phyloP scores from a whole-genome alignment of 1,140 invertebrate genomes.

The Neelides sp. region DNA sequence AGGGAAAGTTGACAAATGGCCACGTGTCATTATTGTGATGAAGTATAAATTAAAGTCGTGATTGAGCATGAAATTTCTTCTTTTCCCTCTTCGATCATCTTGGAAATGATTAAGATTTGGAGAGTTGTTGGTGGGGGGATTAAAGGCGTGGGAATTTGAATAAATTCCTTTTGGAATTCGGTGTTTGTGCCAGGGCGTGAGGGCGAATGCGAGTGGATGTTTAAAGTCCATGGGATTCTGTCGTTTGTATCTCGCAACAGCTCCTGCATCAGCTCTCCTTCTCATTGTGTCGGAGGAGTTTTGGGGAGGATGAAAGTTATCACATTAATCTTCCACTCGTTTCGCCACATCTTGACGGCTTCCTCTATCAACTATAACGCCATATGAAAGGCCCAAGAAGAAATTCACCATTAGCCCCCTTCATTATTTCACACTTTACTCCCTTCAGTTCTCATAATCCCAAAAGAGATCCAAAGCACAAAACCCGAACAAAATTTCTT shows the following conservation, averaged over 20 bases:
- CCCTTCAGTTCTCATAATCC: too few species aligned
- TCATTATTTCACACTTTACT: slow-evolving; percentile 24
- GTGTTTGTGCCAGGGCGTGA: too few species aligned
- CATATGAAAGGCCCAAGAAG: slow-evolving; percentile 20
- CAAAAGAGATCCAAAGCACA: too few species aligned
- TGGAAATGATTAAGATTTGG: background rate
- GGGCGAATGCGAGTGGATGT: too few species aligned
- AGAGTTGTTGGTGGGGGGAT: too few species aligned
- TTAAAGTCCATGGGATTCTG: too few species aligned
- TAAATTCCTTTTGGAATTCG: too few species aligned
- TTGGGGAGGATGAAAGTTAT: slow-evolving; percentile 25
- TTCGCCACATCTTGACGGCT: slow-evolving; percentile 32
- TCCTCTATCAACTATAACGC: slow-evolving; percentile 16
- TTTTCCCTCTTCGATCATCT: background rate
- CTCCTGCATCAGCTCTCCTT: too few species aligned
- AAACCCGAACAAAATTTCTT: too few species aligned
- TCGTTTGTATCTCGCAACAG: too few species aligned
- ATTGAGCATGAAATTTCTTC: slow-evolving; percentile 19
- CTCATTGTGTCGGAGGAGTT: too few species aligned
- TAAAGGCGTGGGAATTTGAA: too few species aligned
- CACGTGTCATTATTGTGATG: background rate
- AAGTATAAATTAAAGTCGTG: slow-evolving; percentile 22
- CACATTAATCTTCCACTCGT: slow-evolving; percentile 32
- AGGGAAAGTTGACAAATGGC: background rate
- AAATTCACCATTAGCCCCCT: slow-evolving; percentile 27